These are phyloP conservation scores for Morus bassanus DNA, from an alignment of 2,797 vertebrate genomes.

Conservation along the genomic window DNA sequence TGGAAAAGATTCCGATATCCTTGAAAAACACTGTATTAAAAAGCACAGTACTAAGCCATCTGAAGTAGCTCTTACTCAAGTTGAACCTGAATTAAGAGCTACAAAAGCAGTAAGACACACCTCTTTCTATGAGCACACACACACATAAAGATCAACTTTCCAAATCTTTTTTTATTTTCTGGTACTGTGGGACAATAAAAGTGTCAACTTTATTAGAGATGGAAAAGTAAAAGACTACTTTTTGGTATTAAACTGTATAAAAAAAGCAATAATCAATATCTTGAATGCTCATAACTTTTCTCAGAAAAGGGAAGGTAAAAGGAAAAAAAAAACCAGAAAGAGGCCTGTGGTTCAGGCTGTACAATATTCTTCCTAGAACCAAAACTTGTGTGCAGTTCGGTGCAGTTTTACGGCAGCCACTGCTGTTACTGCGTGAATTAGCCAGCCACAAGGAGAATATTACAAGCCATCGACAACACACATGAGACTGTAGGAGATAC, in stretches of 20 bases:
- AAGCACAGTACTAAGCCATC: background rate
- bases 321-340: no score
- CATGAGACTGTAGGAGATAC: background rate
- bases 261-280: background rate
- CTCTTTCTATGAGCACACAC: background rate
- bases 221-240: background rate
- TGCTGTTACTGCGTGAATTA: background rate
- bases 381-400: background rate
- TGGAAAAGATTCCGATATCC: background rate
- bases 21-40: background rate
- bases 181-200: no score
- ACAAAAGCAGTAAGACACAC: background rate
- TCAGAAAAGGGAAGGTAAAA: background rate
- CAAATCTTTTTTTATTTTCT: no score
- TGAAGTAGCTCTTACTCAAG: no score
- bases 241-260: background rate
- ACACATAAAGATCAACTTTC: background rate
- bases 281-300: background rate
- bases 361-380: background rate
- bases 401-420: background rate
- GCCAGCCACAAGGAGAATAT: background rate
- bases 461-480: background rate
- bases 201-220: background rate
- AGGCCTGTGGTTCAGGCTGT: background rate
- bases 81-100: no score